A percentile compares a stretch with the other conserved stretches of the same genome.
Conservation (phyloP, 2,797 vertebrate genomes). For the Xenentodon cancila region DNA sequence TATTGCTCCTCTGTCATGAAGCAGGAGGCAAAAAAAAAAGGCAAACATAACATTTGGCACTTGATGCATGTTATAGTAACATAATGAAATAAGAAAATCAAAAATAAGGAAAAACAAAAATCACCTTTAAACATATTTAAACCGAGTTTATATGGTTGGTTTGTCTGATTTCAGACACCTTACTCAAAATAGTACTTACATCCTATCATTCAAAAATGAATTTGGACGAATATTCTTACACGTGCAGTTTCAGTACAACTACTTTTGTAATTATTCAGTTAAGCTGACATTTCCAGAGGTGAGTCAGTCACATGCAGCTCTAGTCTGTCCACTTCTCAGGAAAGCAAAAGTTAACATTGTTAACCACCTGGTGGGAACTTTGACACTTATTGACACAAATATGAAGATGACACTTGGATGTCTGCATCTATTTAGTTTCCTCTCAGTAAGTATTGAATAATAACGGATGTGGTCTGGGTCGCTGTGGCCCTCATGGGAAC, state of each 20-base stretch:
- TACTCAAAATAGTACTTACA: neutral
- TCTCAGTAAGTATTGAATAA: slow-evolving; percentile 19
- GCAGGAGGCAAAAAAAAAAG: too few species aligned
- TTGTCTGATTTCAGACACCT: too few species aligned
- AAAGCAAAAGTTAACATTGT: slow-evolving; percentile 64
- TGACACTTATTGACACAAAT: slow-evolving; percentile 32
- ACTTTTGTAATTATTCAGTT: neutral
- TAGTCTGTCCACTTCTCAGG: slow-evolving; percentile 55
- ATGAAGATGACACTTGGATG: slow-evolving; percentile 14
- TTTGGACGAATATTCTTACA: neutral
- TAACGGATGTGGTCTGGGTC: slow-evolving; percentile 62
- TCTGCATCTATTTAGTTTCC: slow-evolving; percentile 42
- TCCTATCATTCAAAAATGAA: neutral
- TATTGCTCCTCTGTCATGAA: too few species aligned
- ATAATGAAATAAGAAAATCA: too few species aligned
- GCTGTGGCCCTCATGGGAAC: slow-evolving; percentile 26
- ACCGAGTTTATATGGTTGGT: too few species aligned
- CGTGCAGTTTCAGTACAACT: neutral
- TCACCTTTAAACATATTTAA: too few species aligned
- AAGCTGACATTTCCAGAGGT: neutral
- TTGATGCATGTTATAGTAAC: too few species aligned
- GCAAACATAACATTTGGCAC: too few species aligned
- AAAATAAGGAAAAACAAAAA: too few species aligned
- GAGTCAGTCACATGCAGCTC: slow-evolving; percentile 26
- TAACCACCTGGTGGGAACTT: slow-evolving; percentile 20